phyloP scores from a whole-genome alignment of 1,140 invertebrate genomes.

The Lucilia sericata region DNA sequence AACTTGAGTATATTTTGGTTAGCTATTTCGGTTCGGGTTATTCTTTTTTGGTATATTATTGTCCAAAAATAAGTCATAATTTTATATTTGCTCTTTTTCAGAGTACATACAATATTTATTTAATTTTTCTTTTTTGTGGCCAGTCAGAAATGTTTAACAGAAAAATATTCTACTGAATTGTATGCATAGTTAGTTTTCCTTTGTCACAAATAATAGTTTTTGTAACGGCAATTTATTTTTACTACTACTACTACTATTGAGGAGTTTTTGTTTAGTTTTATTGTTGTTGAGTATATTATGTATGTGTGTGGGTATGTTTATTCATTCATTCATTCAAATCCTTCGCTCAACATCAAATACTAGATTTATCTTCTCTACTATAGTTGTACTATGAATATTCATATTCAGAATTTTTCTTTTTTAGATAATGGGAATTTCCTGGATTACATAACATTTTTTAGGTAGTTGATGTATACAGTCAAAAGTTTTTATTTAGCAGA shows the following conservation, averaged over 20 bases:
- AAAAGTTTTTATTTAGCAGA: too few species aligned
- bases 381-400: background rate
- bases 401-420: background rate
- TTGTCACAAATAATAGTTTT: constrained; percentile 27
- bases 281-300: background rate
- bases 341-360: background rate
- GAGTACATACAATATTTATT: background rate
- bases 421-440: background rate
- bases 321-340: background rate
- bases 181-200: constrained; percentile 14
- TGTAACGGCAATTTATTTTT: constrained; percentile 24
- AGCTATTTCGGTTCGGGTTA: background rate
- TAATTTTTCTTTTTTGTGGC: background rate
- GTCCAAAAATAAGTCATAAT: background rate
- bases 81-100: background rate
- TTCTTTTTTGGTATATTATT: background rate
- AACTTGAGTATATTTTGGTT: background rate
- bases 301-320: background rate
- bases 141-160: background rate
- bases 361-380: background rate
- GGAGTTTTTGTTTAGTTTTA: background rate
- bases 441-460: background rate
- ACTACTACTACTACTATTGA: background rate
- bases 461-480: too few species aligned
- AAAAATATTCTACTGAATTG: background rate